A percentile compares a stretch with the other conserved stretches of the same genome.
phyloP scores from a whole-genome alignment of 2,113 vertebrate species.

The Terrapene triunguis region DNA sequence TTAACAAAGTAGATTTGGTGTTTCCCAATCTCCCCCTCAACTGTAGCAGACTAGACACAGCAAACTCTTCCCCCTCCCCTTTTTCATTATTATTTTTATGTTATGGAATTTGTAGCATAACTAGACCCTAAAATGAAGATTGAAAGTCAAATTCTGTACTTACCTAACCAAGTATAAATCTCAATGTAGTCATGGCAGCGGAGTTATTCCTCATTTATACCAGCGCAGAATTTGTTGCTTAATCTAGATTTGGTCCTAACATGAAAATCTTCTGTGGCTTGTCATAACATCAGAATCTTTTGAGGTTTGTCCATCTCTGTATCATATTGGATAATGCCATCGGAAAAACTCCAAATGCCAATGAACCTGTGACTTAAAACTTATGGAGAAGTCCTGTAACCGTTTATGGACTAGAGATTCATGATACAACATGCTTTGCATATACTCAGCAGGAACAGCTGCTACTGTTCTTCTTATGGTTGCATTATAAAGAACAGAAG shows the following conservation, averaged over 20 bases:
- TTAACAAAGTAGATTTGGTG: slow-evolving; percentile 42
- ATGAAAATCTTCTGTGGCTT: neutral
- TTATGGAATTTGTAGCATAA: slow-evolving; percentile 5
- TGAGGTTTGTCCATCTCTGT: neutral
- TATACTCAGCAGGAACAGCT: neutral
- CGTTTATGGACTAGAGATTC: neutral
- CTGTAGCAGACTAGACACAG: neutral
- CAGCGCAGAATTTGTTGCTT: neutral
- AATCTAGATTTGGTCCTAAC: neutral
- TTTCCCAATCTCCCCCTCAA: neutral
- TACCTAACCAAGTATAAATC: neutral
- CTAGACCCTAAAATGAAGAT: neutral
- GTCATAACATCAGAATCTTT: neutral
- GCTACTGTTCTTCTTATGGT: neutral
- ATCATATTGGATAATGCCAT: neutral
- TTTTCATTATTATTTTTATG: slow-evolving; percentile 21
- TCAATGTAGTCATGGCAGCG: neutral
- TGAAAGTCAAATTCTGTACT: slow-evolving; percentile 11
- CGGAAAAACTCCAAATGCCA: neutral
- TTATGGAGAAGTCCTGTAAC: neutral
- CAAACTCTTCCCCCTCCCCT: neutral
- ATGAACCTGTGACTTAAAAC: neutral
- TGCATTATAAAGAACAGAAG: neutral
- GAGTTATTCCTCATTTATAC: neutral
- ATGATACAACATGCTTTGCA: neutral